Percentiles rank a stretch among this genome's conserved stretches.
Conservation (phyloP, 2,113 vertebrate species). For the Oncorhynchus nerka region DNA sequence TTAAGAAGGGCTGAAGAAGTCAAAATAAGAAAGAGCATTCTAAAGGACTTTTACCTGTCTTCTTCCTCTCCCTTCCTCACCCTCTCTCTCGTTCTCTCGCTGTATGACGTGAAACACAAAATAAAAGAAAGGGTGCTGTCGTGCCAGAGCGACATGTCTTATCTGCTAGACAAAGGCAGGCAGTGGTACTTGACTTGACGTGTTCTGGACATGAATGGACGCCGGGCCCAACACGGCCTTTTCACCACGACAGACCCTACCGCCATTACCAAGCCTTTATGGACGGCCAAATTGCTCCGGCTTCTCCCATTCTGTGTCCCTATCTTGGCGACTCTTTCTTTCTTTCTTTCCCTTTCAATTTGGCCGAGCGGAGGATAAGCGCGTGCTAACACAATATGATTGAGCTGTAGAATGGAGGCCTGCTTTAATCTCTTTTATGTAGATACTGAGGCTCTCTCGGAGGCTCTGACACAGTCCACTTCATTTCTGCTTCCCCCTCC, state of each 20-base stretch:
- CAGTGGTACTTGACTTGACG: slow-evolving; percentile 91
- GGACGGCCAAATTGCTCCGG: slow-evolving; percentile 91
- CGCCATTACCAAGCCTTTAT: slow-evolving; percentile 92
- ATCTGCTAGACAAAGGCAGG: slow-evolving; percentile 89
- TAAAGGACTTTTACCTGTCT: slow-evolving; percentile 76
- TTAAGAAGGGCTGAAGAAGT: slow-evolving; percentile 70
- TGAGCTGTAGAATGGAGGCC: slow-evolving; percentile 97
- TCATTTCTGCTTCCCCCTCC: slow-evolving; percentile 68
- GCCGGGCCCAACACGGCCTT: slow-evolving; percentile 83
- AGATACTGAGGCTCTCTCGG: slow-evolving; percentile 86
- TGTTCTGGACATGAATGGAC: slow-evolving; percentile 86
- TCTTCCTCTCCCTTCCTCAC: slow-evolving; percentile 11
- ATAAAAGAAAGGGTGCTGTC: slow-evolving; percentile 86
- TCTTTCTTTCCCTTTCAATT: slow-evolving; percentile 92
- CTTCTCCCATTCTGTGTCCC: slow-evolving; percentile 86
- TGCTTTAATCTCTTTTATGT: slow-evolving; percentile 95
- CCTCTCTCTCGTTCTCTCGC: slow-evolving; percentile 1
- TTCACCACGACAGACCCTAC: slow-evolving; percentile 90
- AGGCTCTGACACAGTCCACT: slow-evolving; percentile 81
- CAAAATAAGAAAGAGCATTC: slow-evolving; percentile 72
- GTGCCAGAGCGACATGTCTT: slow-evolving; percentile 83
- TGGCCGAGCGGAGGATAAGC: slow-evolving; percentile 94
- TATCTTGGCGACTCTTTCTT: slow-evolving; percentile 70
- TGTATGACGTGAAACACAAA: slow-evolving; percentile 74
- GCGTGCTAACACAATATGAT: slow-evolving; percentile 94